These are phyloP conservation scores for Eristalis tenax DNA, from an alignment of 2,888 invertebrate species.

Conservation along the genomic window DNA sequence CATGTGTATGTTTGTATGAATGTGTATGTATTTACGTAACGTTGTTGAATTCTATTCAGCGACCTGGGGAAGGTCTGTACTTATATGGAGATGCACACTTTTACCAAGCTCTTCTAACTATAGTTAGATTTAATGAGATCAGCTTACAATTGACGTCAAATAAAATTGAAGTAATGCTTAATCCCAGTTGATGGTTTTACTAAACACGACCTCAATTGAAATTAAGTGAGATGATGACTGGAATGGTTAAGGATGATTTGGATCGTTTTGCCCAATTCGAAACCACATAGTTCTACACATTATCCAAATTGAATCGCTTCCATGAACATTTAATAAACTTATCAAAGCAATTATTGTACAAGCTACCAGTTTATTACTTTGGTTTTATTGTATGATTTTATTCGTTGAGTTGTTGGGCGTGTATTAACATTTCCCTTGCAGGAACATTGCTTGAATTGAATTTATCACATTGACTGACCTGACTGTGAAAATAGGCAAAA, in stretches of 20 bases:
- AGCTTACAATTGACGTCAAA: slow-evolving; percentile 32
- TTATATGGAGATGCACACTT: slow-evolving; percentile 22
- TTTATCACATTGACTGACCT: no score
- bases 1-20: slow-evolving; percentile 4
- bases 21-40: neutral
- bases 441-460: no score
- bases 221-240: neutral
- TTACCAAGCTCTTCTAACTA: neutral
- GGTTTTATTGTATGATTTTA: no score
- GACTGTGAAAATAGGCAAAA: no score
- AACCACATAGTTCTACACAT: no score
- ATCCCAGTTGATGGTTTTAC: neutral
- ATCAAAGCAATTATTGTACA: no score
- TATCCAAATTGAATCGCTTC: neutral
- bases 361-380: slow-evolving; percentile 73
- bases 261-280: neutral
- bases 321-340: neutral
- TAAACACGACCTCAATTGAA: neutral
- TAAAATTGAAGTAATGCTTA: slow-evolving; percentile 14
- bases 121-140: slow-evolving; percentile 45
- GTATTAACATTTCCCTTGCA: no score
- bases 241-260: neutral
- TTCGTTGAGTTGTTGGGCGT: no score
- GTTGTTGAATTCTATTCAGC: slow-evolving; percentile 1
- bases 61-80: slow-evolving; percentile 4